Conservation (phyloP, 2,113 vertebrate species). For the Acrocephalus arundinaceus region DNA sequence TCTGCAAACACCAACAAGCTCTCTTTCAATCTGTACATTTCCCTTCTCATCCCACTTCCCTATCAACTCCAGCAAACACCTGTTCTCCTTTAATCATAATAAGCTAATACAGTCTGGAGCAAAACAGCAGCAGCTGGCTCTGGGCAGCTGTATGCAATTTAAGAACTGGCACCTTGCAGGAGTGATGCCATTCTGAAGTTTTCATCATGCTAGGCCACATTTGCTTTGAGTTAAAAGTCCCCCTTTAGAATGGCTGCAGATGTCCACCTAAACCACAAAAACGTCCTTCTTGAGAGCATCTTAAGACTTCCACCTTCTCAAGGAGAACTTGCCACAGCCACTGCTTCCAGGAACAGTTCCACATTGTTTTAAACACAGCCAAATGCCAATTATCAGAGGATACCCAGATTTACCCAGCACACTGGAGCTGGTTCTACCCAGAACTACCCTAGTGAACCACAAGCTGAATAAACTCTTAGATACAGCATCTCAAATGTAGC, state of each 20-base stretch:
- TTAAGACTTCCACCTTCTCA: neutral
- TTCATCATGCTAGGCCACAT: fast-evolving
- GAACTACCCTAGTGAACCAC: neutral
- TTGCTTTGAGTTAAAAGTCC: neutral
- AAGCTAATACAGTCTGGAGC: neutral
- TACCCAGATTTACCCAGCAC: neutral
- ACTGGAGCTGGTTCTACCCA: neutral
- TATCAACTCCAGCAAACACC: neutral
- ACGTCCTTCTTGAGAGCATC: neutral
- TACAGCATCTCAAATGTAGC: neutral
- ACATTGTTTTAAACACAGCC: neutral
- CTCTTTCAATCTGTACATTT: neutral
- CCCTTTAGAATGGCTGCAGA: neutral
- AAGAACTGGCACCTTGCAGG: neutral
- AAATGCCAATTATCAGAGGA: neutral
- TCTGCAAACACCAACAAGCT: neutral
- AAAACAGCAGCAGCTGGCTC: neutral
- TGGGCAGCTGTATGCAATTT: neutral
- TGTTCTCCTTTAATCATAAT: neutral
- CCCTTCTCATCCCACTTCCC: neutral
- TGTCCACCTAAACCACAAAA: neutral
- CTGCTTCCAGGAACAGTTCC: neutral
- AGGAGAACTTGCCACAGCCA: neutral
- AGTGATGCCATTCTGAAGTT: neutral
- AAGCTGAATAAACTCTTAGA: neutral